A percentile compares a stretch with the other conserved stretches of the same genome.
These are phyloP conservation scores for Excalfactoria chinensis DNA, from an alignment of 2,113 vertebrate species.

Conservation along the genomic window DNA sequence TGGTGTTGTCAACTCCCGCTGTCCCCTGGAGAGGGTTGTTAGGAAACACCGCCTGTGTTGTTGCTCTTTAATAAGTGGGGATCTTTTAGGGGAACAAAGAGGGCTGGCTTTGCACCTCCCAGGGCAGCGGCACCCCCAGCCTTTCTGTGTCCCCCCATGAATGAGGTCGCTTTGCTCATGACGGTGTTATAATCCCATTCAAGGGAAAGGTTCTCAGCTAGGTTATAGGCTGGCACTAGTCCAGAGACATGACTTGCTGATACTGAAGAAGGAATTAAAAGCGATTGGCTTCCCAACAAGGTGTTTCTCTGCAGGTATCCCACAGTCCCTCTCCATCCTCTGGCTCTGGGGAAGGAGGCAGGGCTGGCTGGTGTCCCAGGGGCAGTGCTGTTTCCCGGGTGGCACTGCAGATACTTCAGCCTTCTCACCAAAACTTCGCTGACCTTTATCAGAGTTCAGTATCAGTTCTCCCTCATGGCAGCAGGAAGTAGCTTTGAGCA, in stretches of 20 bases:
- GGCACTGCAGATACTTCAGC: neutral
- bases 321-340: neutral
- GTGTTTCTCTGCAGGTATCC: neutral
- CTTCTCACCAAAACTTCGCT: neutral
- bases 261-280: neutral
- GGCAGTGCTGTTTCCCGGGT: neutral
- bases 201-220: neutral
- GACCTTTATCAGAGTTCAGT: neutral
- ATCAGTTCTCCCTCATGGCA: neutral
- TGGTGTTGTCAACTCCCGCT: neutral
- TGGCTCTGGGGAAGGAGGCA: neutral
- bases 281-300: neutral
- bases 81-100: neutral
- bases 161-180: neutral
- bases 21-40: neutral
- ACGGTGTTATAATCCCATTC: neutral
- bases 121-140: neutral
- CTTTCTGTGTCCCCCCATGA: neutral
- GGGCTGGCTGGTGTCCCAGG: too few relatives aligned
- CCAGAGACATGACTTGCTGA: neutral
- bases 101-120: neutral
- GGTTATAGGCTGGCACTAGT: neutral
- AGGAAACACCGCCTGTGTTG: conserved; percentile 6
- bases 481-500: neutral
- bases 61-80: neutral